Evolutionary conservation across 2,113 vertebrate genomes (phyloP), one percentile per base, ranked within the genome.

Genomic region (Planiliza haematocheilus): DNA sequence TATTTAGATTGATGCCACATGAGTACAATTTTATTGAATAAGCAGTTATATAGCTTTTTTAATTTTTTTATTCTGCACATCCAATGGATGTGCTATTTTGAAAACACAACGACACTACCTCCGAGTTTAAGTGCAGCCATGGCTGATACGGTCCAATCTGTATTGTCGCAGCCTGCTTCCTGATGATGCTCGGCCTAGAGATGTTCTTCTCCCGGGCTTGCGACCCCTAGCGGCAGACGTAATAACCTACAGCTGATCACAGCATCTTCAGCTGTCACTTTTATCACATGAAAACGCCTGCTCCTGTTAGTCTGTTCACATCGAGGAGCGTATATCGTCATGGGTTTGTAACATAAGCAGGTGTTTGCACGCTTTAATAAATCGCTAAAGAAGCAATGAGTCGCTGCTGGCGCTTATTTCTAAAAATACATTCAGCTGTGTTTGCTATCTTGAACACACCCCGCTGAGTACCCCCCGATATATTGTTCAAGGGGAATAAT

Each of bases 401-500:
- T 41, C 11, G 11, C 7, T n/a, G 58, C 46, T 48, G 72, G 46
- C 57, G 41, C 17, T 38, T 61, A n/a, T 52, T 51, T 36, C 10
- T 61, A 49, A 80, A 70, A 42, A n/a, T 30, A 18, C 61, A 14
- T 24, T 70, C 30, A 34, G 57, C 72, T 21, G 68, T 37, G 61
- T 64, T 70, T 52, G 85, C 72, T 63, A 37, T 86, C 67, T 76
- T 83, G 88, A 90, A 89, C 85, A 86, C 88, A 83, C 86, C 89
- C 81, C 86, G 60, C 81, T 63, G 76, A 84, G 72, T 39, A 76
- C 79, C 81, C 81, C 74, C 48, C 24, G 24, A 30, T 63, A 79
- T 81, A 77, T 74, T 87, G 85, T 84, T 88, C 63, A 72, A 81
- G 89, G 79, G 85, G 87, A 86, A 91, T 92, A 87, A 94, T 94